phyloP scores from a whole-genome alignment of 1,140 invertebrate genomes.

The Arion vulgaris region DNA sequence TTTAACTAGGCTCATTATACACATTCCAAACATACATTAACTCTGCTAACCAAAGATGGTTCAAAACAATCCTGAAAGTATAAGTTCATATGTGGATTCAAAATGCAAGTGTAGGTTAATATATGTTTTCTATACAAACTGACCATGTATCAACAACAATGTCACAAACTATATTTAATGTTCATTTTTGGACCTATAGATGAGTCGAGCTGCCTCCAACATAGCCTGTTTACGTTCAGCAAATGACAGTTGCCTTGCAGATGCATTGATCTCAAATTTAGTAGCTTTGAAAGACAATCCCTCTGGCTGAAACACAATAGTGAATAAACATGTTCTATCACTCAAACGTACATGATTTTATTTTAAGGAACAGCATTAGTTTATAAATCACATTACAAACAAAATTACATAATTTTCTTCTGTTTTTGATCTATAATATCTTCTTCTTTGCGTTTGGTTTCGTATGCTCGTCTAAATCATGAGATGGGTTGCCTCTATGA shows the following conservation, averaged over 20 bases:
- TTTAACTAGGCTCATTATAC: too few relatives aligned
- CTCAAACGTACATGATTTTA: not conserved
- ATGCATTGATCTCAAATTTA: conserved; percentile 78
- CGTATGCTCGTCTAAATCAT: too few relatives aligned
- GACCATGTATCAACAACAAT: not conserved
- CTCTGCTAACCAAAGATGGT: not conserved
- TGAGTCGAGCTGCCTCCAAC: conserved; percentile 82
- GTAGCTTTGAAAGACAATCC: conserved; percentile 44
- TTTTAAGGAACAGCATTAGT: not conserved
- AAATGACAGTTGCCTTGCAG: conserved; percentile 80
- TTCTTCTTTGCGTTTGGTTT: too few relatives aligned
- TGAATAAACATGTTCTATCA: not conserved
- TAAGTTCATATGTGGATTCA: not conserved
- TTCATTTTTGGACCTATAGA: conserved; percentile 85
- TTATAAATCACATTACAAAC: not conserved
- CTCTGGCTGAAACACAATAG: not conserved
- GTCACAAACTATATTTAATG: not conserved
- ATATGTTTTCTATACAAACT: not conserved
- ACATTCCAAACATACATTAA: too few relatives aligned
- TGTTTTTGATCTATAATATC: too few relatives aligned
- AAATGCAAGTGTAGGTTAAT: not conserved
- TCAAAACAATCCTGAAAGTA: not conserved
- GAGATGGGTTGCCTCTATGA: too few relatives aligned
- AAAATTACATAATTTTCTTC: not conserved
- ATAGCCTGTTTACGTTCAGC: conserved; percentile 85